These are phyloP conservation scores for Hippocampus kuda DNA, from an alignment of 2,797 vertebrate genomes.

Conservation along the genomic window DNA sequence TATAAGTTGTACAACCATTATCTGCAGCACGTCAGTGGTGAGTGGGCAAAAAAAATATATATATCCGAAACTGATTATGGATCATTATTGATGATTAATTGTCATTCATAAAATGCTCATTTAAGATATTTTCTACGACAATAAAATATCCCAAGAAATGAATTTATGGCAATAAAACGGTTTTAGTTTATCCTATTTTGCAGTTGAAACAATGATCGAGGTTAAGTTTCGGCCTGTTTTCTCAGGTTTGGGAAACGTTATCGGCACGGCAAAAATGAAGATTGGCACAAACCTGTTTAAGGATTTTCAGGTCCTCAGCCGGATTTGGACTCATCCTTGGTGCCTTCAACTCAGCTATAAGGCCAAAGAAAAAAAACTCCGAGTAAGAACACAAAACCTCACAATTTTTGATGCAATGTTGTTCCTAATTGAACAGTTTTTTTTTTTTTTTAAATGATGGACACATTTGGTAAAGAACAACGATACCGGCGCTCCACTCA, in stretches of 20 bases:
- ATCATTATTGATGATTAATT: not conserved
- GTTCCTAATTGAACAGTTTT: not conserved
- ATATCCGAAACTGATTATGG: not conserved
- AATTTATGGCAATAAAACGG: too few relatives aligned
- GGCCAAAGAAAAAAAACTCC: slow-evolving; percentile 83
- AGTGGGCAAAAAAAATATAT: slow-evolving; percentile 9
- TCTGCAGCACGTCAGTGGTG: slow-evolving; percentile 81
- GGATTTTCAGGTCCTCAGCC: slow-evolving; percentile 88
- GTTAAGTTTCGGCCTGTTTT: not conserved
- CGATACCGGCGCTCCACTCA: not conserved
- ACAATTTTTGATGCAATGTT: not conserved
- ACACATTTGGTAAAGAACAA: slow-evolving; percentile 15
- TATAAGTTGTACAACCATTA: slow-evolving; percentile 83
- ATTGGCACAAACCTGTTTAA: slow-evolving; percentile 73
- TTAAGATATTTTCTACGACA: too few relatives aligned
- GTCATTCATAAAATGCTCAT: too few relatives aligned
- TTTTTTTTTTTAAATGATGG: slow-evolving; percentile 11
- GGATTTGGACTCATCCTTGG: slow-evolving; percentile 96
- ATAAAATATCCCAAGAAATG: too few relatives aligned
- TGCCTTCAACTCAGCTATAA: slow-evolving; percentile 84
- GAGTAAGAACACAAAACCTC: not conserved
- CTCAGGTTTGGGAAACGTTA: not conserved
- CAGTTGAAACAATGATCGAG: too few relatives aligned
- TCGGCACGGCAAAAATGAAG: slow-evolving; percentile 7
- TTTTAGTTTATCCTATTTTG: too few relatives aligned